Evolutionary conservation across 2,797 vertebrate genomes (phyloP).

Genomic region (Lagorchestes hirsutus): DNA sequence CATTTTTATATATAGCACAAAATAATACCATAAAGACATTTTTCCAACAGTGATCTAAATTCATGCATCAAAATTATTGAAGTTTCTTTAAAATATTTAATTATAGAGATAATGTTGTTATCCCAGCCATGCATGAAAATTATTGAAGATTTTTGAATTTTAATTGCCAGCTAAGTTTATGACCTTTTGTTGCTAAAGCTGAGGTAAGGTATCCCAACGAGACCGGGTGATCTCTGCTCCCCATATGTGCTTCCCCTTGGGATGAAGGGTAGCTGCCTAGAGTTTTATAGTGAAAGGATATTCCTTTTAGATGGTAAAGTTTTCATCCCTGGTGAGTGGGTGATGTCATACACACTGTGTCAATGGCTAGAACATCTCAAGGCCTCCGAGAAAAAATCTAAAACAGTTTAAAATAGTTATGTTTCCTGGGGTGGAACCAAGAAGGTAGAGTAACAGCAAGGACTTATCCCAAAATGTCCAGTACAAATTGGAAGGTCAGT

Average conservation of each 20-base stretch:
- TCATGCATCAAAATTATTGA: background rate
- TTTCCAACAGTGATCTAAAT: background rate
- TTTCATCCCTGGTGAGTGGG: background rate
- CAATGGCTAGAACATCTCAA: background rate
- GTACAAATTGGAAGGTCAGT: no score
- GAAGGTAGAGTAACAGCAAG: no score
- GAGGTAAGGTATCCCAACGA: background rate
- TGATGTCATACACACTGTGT: background rate
- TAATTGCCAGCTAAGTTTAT: background rate
- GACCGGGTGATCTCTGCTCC: background rate
- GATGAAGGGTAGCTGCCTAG: background rate
- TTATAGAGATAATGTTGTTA: background rate
- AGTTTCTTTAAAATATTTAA: background rate
- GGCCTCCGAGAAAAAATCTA: background rate
- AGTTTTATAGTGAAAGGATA: background rate
- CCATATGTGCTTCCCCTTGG: background rate
- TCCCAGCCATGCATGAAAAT: background rate
- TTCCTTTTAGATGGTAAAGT: background rate
- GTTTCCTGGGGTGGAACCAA: background rate
- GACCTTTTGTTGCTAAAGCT: background rate
- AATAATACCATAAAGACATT: background rate
- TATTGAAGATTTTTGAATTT: background rate
- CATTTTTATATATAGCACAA: background rate
- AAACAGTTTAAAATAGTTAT: background rate
- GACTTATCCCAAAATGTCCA: no score